A percentile compares a stretch with the other conserved stretches of the same genome.
Conservation (phyloP, 2,797 vertebrate genomes). For the Sparus aurata region DNA sequence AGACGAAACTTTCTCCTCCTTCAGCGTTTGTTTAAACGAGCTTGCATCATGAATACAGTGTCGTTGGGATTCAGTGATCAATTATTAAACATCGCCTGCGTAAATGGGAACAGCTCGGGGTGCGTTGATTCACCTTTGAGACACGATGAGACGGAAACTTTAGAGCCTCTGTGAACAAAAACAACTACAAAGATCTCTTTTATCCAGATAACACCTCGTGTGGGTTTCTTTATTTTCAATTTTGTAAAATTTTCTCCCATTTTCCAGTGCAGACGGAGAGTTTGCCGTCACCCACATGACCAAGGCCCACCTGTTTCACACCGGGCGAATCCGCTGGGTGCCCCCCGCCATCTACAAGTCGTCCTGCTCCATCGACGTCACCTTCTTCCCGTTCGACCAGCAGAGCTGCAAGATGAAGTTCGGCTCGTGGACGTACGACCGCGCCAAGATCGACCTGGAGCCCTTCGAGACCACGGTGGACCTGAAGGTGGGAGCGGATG, state of each 20-base stretch:
- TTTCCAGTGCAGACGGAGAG: constrained; percentile 90
- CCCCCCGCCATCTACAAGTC: constrained; percentile 96
- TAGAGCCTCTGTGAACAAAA: background rate
- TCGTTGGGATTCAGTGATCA: constrained; percentile 44
- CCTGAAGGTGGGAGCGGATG: constrained; percentile 78
- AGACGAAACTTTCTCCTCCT: constrained; percentile 48
- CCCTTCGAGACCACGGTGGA: constrained; percentile 89
- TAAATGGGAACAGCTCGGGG: constrained; percentile 34
- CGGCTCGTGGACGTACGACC: constrained; percentile 94
- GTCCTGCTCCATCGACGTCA: constrained; percentile 95
- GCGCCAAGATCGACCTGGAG: constrained; percentile 94
- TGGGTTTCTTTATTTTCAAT: background rate
- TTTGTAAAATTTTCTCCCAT: background rate
- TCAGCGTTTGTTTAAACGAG: constrained; percentile 33
- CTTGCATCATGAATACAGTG: constrained; percentile 55
- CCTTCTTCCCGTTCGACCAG: constrained; percentile 96
- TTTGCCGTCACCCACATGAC: constrained; percentile 95
- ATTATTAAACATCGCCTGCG: constrained; percentile 53
- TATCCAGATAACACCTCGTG: background rate
- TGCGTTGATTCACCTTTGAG: constrained; percentile 45
- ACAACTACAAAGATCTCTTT: background rate
- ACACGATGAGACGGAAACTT: constrained; percentile 32
- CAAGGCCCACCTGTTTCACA: constrained; percentile 91
- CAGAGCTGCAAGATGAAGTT: constrained; percentile 98
- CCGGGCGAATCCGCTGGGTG: constrained; percentile 89